These are phyloP conservation scores for Scotopteryx bipunctaria DNA, from an alignment of 2,888 invertebrate genomes.

Conservation along the genomic window DNA sequence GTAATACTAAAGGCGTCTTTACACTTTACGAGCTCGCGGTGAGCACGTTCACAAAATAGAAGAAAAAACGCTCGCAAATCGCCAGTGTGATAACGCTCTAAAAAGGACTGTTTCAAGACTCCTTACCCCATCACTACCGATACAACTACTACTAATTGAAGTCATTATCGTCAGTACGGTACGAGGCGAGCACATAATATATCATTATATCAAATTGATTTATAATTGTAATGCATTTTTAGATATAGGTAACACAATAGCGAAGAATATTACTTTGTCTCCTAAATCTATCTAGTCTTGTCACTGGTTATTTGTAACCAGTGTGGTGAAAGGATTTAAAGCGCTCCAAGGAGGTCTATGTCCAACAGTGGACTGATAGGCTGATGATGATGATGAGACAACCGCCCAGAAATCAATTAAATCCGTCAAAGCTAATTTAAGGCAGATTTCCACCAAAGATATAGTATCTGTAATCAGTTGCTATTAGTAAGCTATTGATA, in stretches of 20 bases:
- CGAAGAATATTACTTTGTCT: background rate
- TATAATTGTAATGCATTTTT: slow-evolving; percentile 66
- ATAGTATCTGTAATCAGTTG: slow-evolving; percentile 15
- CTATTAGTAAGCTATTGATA: slow-evolving; percentile 18
- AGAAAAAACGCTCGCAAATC: too few species aligned
- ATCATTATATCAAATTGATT: slow-evolving; percentile 72
- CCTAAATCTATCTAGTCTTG: too few species aligned
- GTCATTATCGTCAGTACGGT: slow-evolving; percentile 51
- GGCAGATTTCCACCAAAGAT: slow-evolving; percentile 16
- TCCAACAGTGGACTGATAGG: too few species aligned
- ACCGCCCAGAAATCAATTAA: background rate
- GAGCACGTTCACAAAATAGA: too few species aligned
- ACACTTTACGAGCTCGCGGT: too few species aligned
- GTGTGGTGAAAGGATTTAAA: too few species aligned
- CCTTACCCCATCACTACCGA: slow-evolving; percentile 19
- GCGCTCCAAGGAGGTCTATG: too few species aligned
- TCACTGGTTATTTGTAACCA: too few species aligned
- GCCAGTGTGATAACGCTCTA: too few species aligned
- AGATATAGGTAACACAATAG: slow-evolving; percentile 5
- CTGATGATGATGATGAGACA: too few species aligned
- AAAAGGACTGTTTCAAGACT: slow-evolving; percentile 16
- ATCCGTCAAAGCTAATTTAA: slow-evolving; percentile 11
- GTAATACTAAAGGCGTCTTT: too few species aligned
- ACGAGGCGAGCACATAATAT: slow-evolving; percentile 43
- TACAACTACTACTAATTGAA: slow-evolving; percentile 56